phyloP scores from a whole-genome alignment of 2,888 invertebrate species.

The Melanophora roralis region DNA sequence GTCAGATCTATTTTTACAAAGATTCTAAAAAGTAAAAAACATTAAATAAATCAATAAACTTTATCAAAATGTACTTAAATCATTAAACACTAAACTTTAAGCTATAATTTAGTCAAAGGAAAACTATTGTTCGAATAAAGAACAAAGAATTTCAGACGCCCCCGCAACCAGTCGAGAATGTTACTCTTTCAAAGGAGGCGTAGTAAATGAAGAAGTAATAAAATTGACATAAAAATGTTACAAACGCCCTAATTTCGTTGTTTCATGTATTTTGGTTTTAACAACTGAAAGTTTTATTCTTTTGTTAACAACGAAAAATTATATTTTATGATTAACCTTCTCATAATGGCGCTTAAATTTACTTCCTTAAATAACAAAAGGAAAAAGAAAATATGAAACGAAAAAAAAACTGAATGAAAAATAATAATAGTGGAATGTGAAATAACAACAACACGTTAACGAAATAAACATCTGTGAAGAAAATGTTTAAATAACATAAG shows the following conservation, averaged over 20 bases:
- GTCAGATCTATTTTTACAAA: too few species aligned
- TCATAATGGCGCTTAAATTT: slow-evolving; percentile 63
- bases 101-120: slow-evolving; percentile 11
- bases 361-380: slow-evolving; percentile 36
- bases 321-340: slow-evolving; percentile 70
- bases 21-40: too few species aligned
- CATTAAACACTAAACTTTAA: background rate
- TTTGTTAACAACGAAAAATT: slow-evolving; percentile 38
- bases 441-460: slow-evolving; percentile 67
- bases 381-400: slow-evolving; percentile 18
- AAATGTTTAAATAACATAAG: slow-evolving; percentile 22
- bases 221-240: slow-evolving; percentile 60
- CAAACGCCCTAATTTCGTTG: slow-evolving; percentile 70
- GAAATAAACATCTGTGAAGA: slow-evolving; percentile 72
- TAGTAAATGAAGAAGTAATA: slow-evolving; percentile 48
- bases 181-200: slow-evolving; percentile 28
- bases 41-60: background rate
- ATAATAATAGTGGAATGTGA: slow-evolving; percentile 63
- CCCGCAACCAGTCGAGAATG: background rate
- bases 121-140: slow-evolving; percentile 1
- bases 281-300: slow-evolving; percentile 19
- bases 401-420: slow-evolving; percentile 10
- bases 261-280: background rate
- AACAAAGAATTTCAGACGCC: slow-evolving; percentile 13
- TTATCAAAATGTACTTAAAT: background rate